Evolutionary conservation across 2,888 invertebrate species (phyloP), one percentile per base, ranked within the genome.

Genomic region (Eupithecia pulchellata): DNA sequence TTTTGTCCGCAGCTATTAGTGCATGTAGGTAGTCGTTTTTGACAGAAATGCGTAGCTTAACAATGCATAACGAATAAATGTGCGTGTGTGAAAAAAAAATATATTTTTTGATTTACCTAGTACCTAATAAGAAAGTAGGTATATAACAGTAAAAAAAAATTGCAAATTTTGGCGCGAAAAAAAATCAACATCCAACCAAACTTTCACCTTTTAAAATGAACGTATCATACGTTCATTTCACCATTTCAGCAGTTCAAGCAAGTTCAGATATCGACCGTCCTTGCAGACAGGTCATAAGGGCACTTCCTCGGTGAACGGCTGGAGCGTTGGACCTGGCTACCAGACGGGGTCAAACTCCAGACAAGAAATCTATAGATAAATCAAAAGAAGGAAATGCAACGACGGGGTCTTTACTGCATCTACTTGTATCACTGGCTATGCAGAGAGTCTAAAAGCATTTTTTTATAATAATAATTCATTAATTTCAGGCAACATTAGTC

Each of bases 261-360:
- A 20, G 20, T 32, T 61, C 34, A 61, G 61, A 20, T 30, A 58
- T 39, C 66, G 66, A 11, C 17, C 30, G 17, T 42, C 47, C 36
- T 20, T 27, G 1, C 64, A 42, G 64, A 64, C 52, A 64, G 68
- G 63, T 64, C 63, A 63, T 55, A 68, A 58, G 68, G 63, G 57
- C 57, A 63, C 55, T 68, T 63, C 63, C 63, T 64, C 62, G 30
- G 63, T 61, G 66, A 66, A 66, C 57, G 57, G n/a, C 65, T 57
- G 39, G 39, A 30, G 39, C 39, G 55, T 14, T 55, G 27, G 62
- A 47, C 27, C 61, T 25, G 67, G n/a, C 47, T 42, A 52, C 17
- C 20, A 60, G 39, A 30, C 4, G 13, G 57, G 65, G 34, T 32
- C 65, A 65, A 65, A 65, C 36, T 36, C 20, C n/a, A 36, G 17